These are phyloP conservation scores for Drosophila aff. DNA, from an alignment of 1,140 invertebrate species.

Conservation along the genomic window DNA sequence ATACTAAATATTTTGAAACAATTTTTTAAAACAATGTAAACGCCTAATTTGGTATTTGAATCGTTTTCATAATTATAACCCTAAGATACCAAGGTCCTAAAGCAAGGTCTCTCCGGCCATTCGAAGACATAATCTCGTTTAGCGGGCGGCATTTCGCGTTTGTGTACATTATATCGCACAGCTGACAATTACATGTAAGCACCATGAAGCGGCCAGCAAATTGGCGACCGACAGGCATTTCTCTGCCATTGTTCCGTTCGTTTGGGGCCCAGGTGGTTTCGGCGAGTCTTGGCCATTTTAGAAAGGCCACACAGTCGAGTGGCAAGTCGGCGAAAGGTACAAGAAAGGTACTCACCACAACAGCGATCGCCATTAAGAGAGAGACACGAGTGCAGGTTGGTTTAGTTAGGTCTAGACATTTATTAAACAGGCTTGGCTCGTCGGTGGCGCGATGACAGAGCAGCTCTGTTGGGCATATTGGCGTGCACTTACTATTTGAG, in stretches of 20 bases:
- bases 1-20: neutral
- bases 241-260: conserved; percentile 58
- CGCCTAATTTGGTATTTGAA: neutral
- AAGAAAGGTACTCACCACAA: conserved; percentile 33
- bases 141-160: conserved; percentile 46
- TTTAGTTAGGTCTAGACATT: conserved; percentile 64
- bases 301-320: conserved; percentile 53
- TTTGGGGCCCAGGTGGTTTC: conserved; percentile 33
- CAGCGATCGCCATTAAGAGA: conserved; percentile 4
- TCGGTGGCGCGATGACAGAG: conserved; percentile 32
- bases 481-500: conserved; percentile 39
- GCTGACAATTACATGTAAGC: conserved; percentile 37
- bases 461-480: conserved; percentile 31
- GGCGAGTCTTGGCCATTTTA: conserved; percentile 52
- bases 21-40: neutral
- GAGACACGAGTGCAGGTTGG: conserved; percentile 42
- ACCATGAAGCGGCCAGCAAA: conserved; percentile 50
- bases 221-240: conserved; percentile 55
- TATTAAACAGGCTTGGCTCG: conserved; percentile 62
- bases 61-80: conserved; percentile 1
- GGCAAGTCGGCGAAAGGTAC: conserved; percentile 32
- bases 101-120: conserved; percentile 14
- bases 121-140: conserved; percentile 58
- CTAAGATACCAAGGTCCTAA: conserved; percentile 13
- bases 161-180: conserved; percentile 11